phyloP scores from a whole-genome alignment of 2,113 vertebrate genomes.

The Corythornis cristatus region DNA sequence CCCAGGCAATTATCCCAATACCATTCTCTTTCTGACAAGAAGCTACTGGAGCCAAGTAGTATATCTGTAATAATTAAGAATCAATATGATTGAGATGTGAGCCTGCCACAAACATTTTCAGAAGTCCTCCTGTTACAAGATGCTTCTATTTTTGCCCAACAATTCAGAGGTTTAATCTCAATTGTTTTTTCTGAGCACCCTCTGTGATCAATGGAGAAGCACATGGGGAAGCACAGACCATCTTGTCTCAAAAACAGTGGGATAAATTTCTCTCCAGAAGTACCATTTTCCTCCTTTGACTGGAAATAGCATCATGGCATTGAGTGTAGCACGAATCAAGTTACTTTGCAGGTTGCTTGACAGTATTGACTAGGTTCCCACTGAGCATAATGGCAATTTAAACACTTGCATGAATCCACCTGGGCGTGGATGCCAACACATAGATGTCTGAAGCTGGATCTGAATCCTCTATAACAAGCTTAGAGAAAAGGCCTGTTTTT shows the following conservation, averaged over 20 bases:
- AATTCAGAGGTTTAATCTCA: not conserved
- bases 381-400: not conserved
- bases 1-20: not conserved
- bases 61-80: not conserved
- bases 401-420: not conserved
- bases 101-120: not conserved
- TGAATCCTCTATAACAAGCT: rapidly evolving
- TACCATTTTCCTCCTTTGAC: not conserved
- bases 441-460: not conserved
- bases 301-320: not conserved
- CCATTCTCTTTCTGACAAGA: not conserved
- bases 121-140: not conserved
- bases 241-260: not conserved
- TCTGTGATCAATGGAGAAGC: not conserved
- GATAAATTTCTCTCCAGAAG: not conserved
- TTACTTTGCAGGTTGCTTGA: not conserved
- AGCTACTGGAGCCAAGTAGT: not conserved
- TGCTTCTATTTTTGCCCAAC: not conserved
- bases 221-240: rapidly evolving
- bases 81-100: not conserved
- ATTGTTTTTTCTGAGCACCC: not conserved
- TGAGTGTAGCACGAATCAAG: not conserved
- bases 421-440: not conserved
- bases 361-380: not conserved
- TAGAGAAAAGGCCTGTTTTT: not conserved